Conservation (phyloP, 2,113 vertebrate genomes). For the Barbus barbus region DNA sequence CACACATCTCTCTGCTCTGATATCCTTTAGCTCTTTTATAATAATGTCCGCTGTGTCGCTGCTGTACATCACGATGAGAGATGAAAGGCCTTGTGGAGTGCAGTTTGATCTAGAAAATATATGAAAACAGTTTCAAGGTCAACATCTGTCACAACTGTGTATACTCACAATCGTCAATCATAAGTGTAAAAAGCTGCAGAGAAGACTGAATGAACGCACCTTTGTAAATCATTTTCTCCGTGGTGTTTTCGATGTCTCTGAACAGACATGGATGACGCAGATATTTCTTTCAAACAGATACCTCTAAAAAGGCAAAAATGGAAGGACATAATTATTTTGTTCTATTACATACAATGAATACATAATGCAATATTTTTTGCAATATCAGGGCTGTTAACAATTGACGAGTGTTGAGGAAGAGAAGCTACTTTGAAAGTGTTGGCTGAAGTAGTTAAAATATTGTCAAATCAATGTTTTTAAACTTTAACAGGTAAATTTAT, state of each 20-base stretch:
- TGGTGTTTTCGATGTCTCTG: neutral
- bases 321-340: neutral
- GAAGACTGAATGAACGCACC: slow-evolving; percentile 23
- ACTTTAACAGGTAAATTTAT: neutral
- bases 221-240: slow-evolving; percentile 26
- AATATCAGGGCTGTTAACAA: neutral
- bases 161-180: neutral
- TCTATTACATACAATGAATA: neutral
- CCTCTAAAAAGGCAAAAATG: slow-evolving; percentile 30
- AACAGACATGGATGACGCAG: neutral
- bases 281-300: slow-evolving; percentile 20
- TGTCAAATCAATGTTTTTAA: neutral
- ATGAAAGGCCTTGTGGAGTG: slow-evolving; percentile 12
- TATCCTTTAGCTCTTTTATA: slow-evolving; percentile 53
- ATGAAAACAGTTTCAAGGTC: neutral
- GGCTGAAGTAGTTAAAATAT: neutral
- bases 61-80: slow-evolving; percentile 50
- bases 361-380: neutral
- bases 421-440: neutral
- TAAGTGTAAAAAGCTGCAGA: neutral
- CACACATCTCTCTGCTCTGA: slow-evolving; percentile 53
- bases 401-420: neutral
- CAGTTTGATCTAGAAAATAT: slow-evolving; percentile 25
- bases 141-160: neutral
- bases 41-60: slow-evolving; percentile 45